Evolutionary conservation across 2,113 vertebrate species (phyloP).

Genomic region (Fregata magnificens): DNA sequence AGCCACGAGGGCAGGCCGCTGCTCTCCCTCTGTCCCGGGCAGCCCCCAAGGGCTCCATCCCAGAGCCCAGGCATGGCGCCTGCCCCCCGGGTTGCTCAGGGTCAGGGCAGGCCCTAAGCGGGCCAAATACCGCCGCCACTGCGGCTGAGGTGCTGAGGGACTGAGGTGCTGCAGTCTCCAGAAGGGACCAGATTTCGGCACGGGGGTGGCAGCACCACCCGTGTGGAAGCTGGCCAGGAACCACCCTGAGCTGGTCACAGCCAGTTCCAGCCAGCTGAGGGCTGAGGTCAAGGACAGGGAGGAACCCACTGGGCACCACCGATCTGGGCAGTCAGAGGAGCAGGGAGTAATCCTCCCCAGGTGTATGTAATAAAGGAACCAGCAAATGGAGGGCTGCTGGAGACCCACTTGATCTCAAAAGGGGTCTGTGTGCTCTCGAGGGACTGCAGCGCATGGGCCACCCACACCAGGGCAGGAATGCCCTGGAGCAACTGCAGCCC

Average conservation of each 20-base stretch:
- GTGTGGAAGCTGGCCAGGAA: not conserved
- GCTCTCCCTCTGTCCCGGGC: not conserved
- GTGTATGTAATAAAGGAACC: not conserved
- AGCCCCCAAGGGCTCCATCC: not conserved
- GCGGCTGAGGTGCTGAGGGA: not conserved
- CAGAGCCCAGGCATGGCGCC: rapidly evolving
- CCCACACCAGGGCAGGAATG: not conserved
- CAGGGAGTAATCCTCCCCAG: not conserved
- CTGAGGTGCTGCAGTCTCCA: not conserved
- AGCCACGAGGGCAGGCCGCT: rapidly evolving
- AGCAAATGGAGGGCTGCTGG: not conserved
- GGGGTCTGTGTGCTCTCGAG: rapidly evolving
- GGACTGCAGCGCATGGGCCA: not conserved
- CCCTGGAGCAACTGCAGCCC: not conserved
- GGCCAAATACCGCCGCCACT: rapidly evolving
- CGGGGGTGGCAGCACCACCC: not conserved
- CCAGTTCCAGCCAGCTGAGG: not conserved
- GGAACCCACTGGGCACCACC: rapidly evolving
- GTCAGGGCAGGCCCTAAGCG: not conserved
- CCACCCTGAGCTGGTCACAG: not conserved
- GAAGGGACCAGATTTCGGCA: not conserved
- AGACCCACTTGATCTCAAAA: not conserved
- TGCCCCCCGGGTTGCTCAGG: not conserved
- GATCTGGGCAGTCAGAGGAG: not conserved
- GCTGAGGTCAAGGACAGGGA: not conserved